Evolutionary conservation across 2,888 invertebrate species (phyloP).

Genomic region (Limulus polyphemus): DNA sequence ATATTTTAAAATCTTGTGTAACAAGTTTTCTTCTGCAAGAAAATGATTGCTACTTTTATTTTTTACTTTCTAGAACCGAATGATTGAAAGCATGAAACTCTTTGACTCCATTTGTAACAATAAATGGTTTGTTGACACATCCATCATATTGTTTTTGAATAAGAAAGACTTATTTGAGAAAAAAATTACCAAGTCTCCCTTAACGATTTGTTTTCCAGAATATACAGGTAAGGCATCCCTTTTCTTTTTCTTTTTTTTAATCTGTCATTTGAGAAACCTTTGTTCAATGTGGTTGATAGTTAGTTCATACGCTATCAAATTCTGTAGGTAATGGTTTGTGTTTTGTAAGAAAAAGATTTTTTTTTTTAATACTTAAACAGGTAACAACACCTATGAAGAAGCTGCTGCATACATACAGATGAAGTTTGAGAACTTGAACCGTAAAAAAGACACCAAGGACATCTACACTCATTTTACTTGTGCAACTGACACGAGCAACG

Average conservation of each 20-base stretch:
- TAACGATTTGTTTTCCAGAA: constrained; percentile 81
- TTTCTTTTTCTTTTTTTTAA: no score
- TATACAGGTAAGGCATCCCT: constrained; percentile 54
- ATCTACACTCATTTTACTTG: constrained; percentile 84
- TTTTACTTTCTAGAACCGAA: constrained; percentile 48
- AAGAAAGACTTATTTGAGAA: constrained; percentile 84
- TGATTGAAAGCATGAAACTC: constrained; percentile 80
- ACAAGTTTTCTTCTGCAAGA: no score
- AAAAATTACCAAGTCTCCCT: constrained; percentile 65
- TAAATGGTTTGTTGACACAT: constrained; percentile 83
- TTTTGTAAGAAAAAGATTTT: no score
- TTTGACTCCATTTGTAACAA: constrained; percentile 90
- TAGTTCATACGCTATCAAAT: no score
- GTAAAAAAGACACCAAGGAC: constrained; percentile 75
- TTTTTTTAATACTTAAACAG: constrained; percentile 35
- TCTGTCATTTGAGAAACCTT: no score
- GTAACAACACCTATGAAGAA: constrained; percentile 69
- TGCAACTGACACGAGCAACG: constrained; percentile 77
- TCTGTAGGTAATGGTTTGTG: no score
- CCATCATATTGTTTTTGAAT: constrained; percentile 77
- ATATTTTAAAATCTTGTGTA: no score
- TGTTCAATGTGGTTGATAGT: no score
- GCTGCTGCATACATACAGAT: constrained; percentile 73
- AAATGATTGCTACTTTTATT: no score
- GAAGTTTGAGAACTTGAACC: constrained; percentile 81